A percentile compares a stretch with the other conserved stretches of the same genome.
Evolutionary conservation across 2,888 invertebrate species (phyloP).

Genomic region (Siphlonurus alternatus): DNA sequence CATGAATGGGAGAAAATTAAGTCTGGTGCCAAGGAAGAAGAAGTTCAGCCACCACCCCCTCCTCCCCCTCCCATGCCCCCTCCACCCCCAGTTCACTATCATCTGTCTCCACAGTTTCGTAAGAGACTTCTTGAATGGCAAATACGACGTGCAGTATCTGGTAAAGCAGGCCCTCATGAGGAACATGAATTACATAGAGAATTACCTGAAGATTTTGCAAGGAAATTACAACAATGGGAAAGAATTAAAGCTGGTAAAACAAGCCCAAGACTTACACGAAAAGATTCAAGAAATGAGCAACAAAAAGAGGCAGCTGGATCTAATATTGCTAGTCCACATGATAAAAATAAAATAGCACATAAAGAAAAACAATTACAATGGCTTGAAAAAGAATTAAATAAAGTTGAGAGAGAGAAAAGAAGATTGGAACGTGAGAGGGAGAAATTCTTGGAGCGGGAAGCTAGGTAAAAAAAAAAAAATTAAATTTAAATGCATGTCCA

Average conservation of each 20-base stretch:
- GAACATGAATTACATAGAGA: conserved; percentile 32
- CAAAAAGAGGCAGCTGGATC: conserved; percentile 6
- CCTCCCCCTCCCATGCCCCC: conserved; percentile 14
- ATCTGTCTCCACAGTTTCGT: conserved; percentile 20
- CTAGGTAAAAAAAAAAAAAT: conserved; percentile 27
- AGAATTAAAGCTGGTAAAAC: conserved; percentile 42
- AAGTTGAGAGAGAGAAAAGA: conserved; percentile 42
- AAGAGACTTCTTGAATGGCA: conserved; percentile 41
- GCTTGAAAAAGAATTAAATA: conserved; percentile 38
- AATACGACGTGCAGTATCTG: conserved; percentile 34
- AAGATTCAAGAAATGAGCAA: conserved; percentile 20
- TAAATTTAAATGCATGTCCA: neutral
- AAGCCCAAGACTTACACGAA: conserved; percentile 23
- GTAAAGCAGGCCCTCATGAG: conserved; percentile 18
- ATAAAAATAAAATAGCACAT: conserved; percentile 23
- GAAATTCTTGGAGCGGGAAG: conserved; percentile 45
- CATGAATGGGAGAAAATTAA: conserved; percentile 72
- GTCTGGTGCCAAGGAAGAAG: conserved; percentile 21
- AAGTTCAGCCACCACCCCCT: conserved; percentile 4
- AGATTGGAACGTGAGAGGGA: conserved; percentile 40
- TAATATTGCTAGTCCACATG: conserved; percentile 12
- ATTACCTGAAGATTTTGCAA: conserved; percentile 65
- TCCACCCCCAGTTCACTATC: neutral
- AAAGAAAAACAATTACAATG: conserved; percentile 36
- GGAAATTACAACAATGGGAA: conserved; percentile 76